Conservation (phyloP, 1,140 invertebrate species). For the Drosophila burlai region DNA sequence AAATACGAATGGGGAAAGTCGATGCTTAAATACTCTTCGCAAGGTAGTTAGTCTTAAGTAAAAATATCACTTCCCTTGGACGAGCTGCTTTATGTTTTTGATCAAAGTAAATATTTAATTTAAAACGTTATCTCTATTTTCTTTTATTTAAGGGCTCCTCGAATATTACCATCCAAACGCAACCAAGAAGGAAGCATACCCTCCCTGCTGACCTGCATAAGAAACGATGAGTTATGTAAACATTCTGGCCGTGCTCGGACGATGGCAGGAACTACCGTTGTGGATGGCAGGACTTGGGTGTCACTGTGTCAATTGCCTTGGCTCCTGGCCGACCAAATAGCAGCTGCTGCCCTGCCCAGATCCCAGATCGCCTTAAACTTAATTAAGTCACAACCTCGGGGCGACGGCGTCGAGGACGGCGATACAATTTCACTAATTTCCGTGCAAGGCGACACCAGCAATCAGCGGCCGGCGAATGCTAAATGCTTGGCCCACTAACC, state of each 20-base stretch:
- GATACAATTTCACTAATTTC: constrained; percentile 81
- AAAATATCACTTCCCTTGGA: fast-evolving
- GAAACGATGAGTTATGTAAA: constrained; percentile 65
- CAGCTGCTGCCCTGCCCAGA: constrained; percentile 45
- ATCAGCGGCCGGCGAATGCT: constrained; percentile 72
- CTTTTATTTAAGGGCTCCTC: neutral
- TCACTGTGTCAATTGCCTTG: constrained; percentile 78
- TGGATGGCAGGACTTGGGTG: constrained; percentile 40
- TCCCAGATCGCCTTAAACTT: constrained; percentile 49
- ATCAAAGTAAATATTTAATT: neutral
- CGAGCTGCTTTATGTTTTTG: neutral
- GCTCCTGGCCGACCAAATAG: constrained; percentile 13
- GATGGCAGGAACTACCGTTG: constrained; percentile 8
- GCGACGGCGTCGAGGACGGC: constrained; percentile 28
- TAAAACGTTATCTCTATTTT: neutral
- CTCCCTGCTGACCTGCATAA: neutral
- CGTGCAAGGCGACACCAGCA: constrained; percentile 80
- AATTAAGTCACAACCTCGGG: constrained; percentile 74
- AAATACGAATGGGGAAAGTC: neutral
- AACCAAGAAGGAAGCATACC: neutral
- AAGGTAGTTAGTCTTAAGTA: neutral
- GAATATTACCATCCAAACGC: neutral
- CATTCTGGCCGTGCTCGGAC: constrained; percentile 34
- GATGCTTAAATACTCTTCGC: constrained; percentile 26
- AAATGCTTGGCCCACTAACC: constrained; percentile 62